Base-by-base conservation (phyloP, 2,888 invertebrate genomes). In the Ichneumoninae sp. region DNA sequence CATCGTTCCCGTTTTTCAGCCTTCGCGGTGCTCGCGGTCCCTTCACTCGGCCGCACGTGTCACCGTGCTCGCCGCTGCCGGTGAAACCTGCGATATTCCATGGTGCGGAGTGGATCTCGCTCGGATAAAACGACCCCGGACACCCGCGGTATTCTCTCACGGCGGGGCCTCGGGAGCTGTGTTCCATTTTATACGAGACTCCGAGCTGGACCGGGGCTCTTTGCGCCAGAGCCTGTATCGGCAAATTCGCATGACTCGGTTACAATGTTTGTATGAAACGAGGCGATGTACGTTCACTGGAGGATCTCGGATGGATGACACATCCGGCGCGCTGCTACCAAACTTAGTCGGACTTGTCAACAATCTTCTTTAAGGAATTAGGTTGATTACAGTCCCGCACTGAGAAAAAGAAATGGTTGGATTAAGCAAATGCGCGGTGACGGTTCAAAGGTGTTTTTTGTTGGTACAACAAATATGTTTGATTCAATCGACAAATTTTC, bases 1-100 rank as follows among this genome's bases (percentile, higher is more conserved):
- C 84, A 84, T 84, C 84, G 81, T 66, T 76, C 66, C 50, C 81
- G 76, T 77, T 84, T 84, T 57, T 84, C 76, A 44, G 19, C 54
- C 36, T 60, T 19, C 26, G 40, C 19, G 13, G 19, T 19, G 33
- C 47, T 19, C 26, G 33, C 62, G 62, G 30, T 62, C 6, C 19
- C 40, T 40, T 36, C 36, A 66, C 40, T 40, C 36, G 66, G 36
- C 22, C 40, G 66, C 40, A 19, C 54, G 52, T 71, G 71, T 54
- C 71, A 71, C 19, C 54, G 54, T 16, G 8, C 19, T 57, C 57
- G 26, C 57, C 57, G 22, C 57, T 26, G 26, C 62, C 7, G 30
- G 36, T 62, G 62, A 62, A n/a, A 62, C n/a, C 36, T n/a, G 22
- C 7, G 33, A 70, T 80, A 68, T 68, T 74, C 57, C 68, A 44